A percentile compares a stretch with the other conserved stretches of the same genome.
phyloP scores from a whole-genome alignment of 2,797 vertebrate species.

The Sebastes nivosus region DNA sequence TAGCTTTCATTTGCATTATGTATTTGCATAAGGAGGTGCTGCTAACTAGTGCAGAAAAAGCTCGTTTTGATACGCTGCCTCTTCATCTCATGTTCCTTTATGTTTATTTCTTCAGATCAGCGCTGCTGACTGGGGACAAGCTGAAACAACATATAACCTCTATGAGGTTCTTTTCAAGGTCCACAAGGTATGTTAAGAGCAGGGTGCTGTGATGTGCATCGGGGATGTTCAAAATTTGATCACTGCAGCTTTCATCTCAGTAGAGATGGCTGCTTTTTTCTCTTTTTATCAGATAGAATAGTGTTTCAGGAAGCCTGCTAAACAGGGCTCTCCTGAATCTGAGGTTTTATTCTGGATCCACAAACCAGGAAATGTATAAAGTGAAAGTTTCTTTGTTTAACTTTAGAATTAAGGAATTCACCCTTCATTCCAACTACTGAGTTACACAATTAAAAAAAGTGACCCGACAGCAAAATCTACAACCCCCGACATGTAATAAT shows the following conservation, averaged over 20 bases:
- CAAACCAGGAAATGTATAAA: not conserved
- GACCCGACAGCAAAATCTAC: not conserved
- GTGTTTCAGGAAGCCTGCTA: slow-evolving; percentile 3
- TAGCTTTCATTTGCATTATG: slow-evolving; percentile 33
- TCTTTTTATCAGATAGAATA: not conserved
- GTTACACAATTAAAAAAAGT: not conserved
- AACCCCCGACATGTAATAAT: not conserved
- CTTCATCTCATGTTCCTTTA: slow-evolving; percentile 41
- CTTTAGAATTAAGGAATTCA: not conserved
- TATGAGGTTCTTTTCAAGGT: slow-evolving; percentile 98
- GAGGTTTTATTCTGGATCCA: not conserved
- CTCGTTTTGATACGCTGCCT: slow-evolving; percentile 20
- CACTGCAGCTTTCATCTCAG: slow-evolving; percentile 11
- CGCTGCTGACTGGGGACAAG: slow-evolving; percentile 89
- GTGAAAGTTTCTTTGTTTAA: not conserved
- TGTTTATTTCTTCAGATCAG: slow-evolving; percentile 83
- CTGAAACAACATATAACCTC: slow-evolving; percentile 93
- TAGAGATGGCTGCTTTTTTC: not conserved
- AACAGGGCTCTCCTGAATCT: not conserved
- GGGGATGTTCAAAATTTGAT: slow-evolving; percentile 20
- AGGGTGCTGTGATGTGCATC: slow-evolving; percentile 15
- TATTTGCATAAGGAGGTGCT: slow-evolving; percentile 19
- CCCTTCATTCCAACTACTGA: not conserved
- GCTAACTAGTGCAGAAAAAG: slow-evolving; percentile 14
- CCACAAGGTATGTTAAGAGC: slow-evolving; percentile 88